These are phyloP conservation scores for Pocillopora grandis DNA, from an alignment of 92 coral and sea anemone genomes.

Conservation along the genomic window DNA sequence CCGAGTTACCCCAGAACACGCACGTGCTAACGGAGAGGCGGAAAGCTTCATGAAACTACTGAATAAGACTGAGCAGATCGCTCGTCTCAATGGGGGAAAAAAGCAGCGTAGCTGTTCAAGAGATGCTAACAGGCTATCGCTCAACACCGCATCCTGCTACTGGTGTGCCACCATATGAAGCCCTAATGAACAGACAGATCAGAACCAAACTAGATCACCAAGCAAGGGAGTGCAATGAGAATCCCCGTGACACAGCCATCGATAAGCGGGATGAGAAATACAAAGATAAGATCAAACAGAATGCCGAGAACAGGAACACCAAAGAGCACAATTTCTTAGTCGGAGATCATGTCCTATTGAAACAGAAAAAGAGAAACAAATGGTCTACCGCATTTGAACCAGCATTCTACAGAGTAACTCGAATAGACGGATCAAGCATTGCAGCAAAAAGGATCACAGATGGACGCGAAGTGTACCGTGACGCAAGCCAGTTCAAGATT, in stretches of 20 bases:
- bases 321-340: slow-evolving; percentile 37
- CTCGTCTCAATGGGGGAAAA: slow-evolving; percentile 30
- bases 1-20: slow-evolving; percentile 38
- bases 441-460: slow-evolving; percentile 55
- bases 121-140: slow-evolving; percentile 49
- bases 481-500: slow-evolving; percentile 6
- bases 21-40: slow-evolving; percentile 22
- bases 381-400: slow-evolving; percentile 63
- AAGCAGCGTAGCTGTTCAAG: slow-evolving; percentile 24
- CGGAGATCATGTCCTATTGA: slow-evolving; percentile 61
- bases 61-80: slow-evolving; percentile 26
- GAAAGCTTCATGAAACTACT: slow-evolving; percentile 46
- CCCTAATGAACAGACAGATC: slow-evolving; percentile 30
- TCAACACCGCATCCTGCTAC: slow-evolving; percentile 48
- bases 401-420: slow-evolving; percentile 56
- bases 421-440: slow-evolving; percentile 56
- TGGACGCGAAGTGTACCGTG: slow-evolving; percentile 33
- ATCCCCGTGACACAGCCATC: slow-evolving; percentile 19
- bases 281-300: slow-evolving; percentile 22
- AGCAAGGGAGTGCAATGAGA: slow-evolving; percentile 8
- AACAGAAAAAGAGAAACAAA: slow-evolving; percentile 53
- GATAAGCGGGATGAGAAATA: slow-evolving; percentile 17
- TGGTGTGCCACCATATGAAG: slow-evolving; percentile 47
- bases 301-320: slow-evolving; percentile 16
- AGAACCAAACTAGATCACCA: slow-evolving; percentile 49